Evolutionary conservation across 1,140 invertebrate species (phyloP), one percentile per base, ranked within the genome.

Genomic region (Drosophila littoralis): DNA sequence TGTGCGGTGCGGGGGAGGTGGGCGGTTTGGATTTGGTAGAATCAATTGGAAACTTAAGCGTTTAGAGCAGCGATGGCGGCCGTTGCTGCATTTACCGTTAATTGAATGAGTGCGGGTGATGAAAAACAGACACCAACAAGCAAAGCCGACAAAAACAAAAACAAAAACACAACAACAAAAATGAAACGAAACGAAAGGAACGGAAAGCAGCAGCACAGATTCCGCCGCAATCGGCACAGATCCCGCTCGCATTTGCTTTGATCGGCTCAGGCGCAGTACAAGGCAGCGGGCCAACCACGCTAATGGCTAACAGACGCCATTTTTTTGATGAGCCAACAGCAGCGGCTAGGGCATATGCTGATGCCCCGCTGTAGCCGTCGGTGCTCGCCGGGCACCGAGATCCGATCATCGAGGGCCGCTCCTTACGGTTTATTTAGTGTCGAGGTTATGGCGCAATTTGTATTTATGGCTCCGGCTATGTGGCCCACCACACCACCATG

Each of bases 381-480:
- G 4, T 40, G 59, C 33, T 28, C 36, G 15, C 12, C n/a, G 50
- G 35, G 52, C 36, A 12, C 12, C n/a, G 50, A 43, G 52, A 36
- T 36, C 12, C 3, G 35, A 54, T 52, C 58, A 13, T 57, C 45
- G 58, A 22, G 70, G 55, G 66, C 58, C 51, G 32, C 50, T 65
- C 52, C 79, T 88, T 83, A 88, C 73, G 84, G 76, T 80, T 88
- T 88, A 83, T 88, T 88, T 88, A 88, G 84, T 88, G 73, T 68
- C 80, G 73, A 74, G 83, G 84, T 89, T 88, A 88, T 88, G 84
- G 84, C 84, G 83, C 83, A 88, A 88, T 88, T 88, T 88, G 84
- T 83, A 74, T 89, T 88, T 86, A 86, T 83, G 83, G 65, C 54
- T 71, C 50, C 17, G 40, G 32, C 59, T 28, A 55, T 38, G 54